Evolutionary conservation across 2,888 invertebrate species (phyloP).

Genomic region (Atethmia centrago): DNA sequence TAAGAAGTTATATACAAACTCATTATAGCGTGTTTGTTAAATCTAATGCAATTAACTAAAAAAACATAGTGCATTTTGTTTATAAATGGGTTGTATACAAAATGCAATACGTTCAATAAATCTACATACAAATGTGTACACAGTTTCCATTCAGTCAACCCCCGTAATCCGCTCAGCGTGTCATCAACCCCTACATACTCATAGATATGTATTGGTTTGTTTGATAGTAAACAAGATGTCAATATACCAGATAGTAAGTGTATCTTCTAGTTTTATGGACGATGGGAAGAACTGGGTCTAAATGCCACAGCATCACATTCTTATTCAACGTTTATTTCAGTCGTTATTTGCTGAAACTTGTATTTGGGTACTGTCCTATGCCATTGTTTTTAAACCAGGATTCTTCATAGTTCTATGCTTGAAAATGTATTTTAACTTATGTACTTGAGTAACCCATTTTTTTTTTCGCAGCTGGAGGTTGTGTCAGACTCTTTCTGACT

Average conservation of each 20-base stretch:
- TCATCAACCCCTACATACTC: conserved; percentile 45
- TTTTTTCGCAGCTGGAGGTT: too few species aligned
- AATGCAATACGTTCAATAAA: conserved; percentile 14
- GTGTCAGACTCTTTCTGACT: too few species aligned
- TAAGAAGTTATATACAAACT: neutral
- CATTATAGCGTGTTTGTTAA: neutral
- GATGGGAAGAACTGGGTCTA: neutral
- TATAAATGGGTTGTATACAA: neutral
- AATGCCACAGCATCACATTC: too few species aligned
- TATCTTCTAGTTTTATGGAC: neutral
- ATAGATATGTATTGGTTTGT: conserved; percentile 15
- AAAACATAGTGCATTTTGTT: neutral
- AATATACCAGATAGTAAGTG: neutral
- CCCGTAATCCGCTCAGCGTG: conserved; percentile 47
- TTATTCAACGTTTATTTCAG: neutral
- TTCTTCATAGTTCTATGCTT: neutral
- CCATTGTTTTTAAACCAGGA: neutral
- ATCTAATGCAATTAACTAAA: neutral
- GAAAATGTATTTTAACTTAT: neutral
- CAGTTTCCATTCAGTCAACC: conserved; percentile 9
- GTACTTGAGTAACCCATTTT: too few species aligned
- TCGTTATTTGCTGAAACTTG: too few species aligned
- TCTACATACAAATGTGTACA: conserved; percentile 38
- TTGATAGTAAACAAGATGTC: neutral
- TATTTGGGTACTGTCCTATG: neutral